Conservation (phyloP, 64 coral and sea anemone species). For the Montipora cactus region DNA sequence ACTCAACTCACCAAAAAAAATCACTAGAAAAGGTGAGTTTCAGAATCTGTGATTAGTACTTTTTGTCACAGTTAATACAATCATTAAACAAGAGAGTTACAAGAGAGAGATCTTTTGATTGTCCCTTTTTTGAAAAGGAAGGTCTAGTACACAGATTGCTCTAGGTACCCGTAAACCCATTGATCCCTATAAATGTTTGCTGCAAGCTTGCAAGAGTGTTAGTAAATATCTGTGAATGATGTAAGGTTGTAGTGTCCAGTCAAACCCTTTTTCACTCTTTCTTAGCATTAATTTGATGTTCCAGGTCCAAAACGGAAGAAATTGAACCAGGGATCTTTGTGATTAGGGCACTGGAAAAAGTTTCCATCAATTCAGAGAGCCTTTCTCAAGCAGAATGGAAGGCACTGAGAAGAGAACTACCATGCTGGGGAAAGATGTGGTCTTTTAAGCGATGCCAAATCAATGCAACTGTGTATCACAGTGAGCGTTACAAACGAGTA, state of each 20-base stretch:
- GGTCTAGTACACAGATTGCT: not conserved
- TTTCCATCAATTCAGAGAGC: not conserved
- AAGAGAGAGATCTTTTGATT: slow-evolving; percentile 14
- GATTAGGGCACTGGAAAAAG: slow-evolving; percentile 40
- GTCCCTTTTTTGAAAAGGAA: not conserved
- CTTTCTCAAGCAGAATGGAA: slow-evolving; percentile 31
- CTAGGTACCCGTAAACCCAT: not conserved
- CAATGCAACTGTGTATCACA: slow-evolving; percentile 49
- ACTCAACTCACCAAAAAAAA: slow-evolving; percentile 19
- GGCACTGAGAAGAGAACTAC: slow-evolving; percentile 22
- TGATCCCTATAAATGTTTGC: slow-evolving; percentile 7
- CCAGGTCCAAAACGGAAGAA: slow-evolving; percentile 40
- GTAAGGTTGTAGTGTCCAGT: too few relatives aligned
- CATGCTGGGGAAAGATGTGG: slow-evolving; percentile 54
- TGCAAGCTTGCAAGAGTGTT: too few relatives aligned
- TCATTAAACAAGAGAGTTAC: not conserved
- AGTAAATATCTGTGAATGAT: too few relatives aligned
- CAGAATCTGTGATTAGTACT: not conserved
- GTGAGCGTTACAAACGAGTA: slow-evolving; percentile 47
- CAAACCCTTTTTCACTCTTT: not conserved
- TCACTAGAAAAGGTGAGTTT: slow-evolving; percentile 48
- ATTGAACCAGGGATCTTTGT: slow-evolving; percentile 24
- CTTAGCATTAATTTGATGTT: not conserved
- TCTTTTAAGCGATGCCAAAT: slow-evolving; percentile 56
- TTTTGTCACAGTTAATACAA: slow-evolving; percentile 21